A percentile compares a stretch with the other conserved stretches of the same genome.
Evolutionary conservation across 2,113 vertebrate species (phyloP).

Genomic region (Oostethus manadensis): DNA sequence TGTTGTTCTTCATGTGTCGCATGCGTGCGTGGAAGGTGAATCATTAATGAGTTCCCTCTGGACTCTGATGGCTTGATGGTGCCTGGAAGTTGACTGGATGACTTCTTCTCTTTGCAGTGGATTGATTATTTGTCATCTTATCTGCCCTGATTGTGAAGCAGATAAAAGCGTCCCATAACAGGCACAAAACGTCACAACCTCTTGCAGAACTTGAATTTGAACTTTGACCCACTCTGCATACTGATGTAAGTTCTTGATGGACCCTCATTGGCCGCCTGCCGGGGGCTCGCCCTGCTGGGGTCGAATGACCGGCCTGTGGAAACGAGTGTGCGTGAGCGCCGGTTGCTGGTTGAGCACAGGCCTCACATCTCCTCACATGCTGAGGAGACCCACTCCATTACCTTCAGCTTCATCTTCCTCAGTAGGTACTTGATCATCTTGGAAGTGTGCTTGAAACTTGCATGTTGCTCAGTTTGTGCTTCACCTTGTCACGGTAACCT

Average conservation of each 20-base stretch:
- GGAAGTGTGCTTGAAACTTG: too few species aligned
- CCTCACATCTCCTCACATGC: too few species aligned
- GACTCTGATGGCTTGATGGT: neutral
- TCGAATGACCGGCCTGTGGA: conserved; percentile 5
- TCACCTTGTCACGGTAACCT: too few species aligned
- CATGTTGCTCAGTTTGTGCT: too few species aligned
- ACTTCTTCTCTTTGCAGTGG: neutral
- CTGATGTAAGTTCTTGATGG: conserved; percentile 38
- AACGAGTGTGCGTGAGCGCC: neutral
- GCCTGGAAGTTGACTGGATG: too few species aligned
- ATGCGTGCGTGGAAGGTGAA: conserved; percentile 28
- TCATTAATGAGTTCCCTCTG: conserved; percentile 50
- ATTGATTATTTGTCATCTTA: conserved; percentile 11
- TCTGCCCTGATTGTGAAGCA: neutral
- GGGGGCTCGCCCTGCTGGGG: conserved; percentile 30
- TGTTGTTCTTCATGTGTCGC: conserved; percentile 5
- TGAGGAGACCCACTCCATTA: too few species aligned
- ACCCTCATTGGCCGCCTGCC: conserved; percentile 40
- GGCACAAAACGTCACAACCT: neutral
- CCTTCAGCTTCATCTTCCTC: too few species aligned
- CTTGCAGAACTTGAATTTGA: conserved; percentile 21
- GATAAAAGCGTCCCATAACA: neutral
- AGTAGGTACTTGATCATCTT: too few species aligned
- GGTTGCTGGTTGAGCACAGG: neutral
- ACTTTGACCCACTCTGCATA: conserved; percentile 34